A percentile compares a stretch with the other conserved stretches of the same genome.
These are phyloP conservation scores for Zophobas atratus DNA, from an alignment of 1,140 invertebrate genomes.

Conservation along the genomic window DNA sequence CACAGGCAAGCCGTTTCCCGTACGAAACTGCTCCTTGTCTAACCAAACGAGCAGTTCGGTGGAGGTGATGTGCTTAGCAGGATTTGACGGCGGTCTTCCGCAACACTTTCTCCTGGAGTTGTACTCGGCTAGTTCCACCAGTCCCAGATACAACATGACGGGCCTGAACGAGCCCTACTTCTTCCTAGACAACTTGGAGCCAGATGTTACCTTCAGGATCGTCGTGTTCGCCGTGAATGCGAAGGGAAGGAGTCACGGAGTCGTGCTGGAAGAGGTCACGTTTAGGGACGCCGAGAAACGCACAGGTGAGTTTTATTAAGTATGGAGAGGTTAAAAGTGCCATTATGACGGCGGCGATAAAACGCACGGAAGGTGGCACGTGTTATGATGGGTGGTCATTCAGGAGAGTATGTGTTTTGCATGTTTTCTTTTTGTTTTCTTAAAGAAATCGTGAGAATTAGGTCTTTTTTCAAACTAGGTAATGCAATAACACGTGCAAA, in stretches of 20 bases:
- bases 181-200: constrained; percentile 80
- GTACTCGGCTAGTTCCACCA: constrained; percentile 73
- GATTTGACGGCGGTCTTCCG: constrained; percentile 88
- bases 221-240: constrained; percentile 84
- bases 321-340: too few relatives aligned
- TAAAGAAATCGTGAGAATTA: too few relatives aligned
- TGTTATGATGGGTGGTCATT: too few relatives aligned
- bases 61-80: constrained; percentile 81
- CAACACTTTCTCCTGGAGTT: constrained; percentile 87
- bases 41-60: constrained; percentile 84
- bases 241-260: constrained; percentile 82
- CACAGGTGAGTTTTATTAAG: constrained; percentile 75
- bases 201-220: constrained; percentile 82
- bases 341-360: too few relatives aligned
- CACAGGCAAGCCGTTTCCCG: constrained; percentile 81
- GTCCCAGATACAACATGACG: constrained; percentile 78
- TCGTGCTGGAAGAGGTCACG: constrained; percentile 81
- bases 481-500: too few relatives aligned
- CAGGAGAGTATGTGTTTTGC: too few relatives aligned
- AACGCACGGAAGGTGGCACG: too few relatives aligned
- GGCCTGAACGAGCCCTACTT: constrained; percentile 77
- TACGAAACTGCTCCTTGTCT: constrained; percentile 81
- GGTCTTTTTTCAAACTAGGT: too few relatives aligned
- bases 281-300: constrained; percentile 86
- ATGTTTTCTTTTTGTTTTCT: too few relatives aligned